phyloP scores from a whole-genome alignment of 2,888 invertebrate species.

The Danaus chrysippus region DNA sequence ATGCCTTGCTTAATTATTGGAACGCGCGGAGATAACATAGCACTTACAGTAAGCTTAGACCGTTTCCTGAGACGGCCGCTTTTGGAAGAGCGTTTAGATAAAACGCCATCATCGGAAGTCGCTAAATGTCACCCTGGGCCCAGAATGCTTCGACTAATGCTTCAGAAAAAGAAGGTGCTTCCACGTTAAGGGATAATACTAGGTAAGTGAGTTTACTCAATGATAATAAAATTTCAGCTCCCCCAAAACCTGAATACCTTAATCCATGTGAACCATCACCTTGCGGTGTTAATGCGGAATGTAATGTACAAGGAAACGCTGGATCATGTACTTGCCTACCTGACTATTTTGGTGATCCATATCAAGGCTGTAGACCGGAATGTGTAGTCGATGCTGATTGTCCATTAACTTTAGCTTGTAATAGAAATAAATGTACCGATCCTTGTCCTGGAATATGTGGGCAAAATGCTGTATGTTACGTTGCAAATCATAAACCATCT shows the following conservation, averaged over 20 bases:
- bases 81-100: slow-evolving; percentile 71
- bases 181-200: slow-evolving; percentile 59
- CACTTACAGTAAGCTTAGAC: slow-evolving; percentile 79
- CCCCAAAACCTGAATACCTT: slow-evolving; percentile 64
- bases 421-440: slow-evolving; percentile 82
- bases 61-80: slow-evolving; percentile 68
- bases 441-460: slow-evolving; percentile 85
- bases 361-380: slow-evolving; percentile 85
- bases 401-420: slow-evolving; percentile 80
- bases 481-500: slow-evolving; percentile 82
- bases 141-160: slow-evolving; percentile 78
- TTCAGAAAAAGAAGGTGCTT: slow-evolving; percentile 75
- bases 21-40: slow-evolving; percentile 78
- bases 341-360: slow-evolving; percentile 87
- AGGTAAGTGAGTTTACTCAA: slow-evolving; percentile 65
- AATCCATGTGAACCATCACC: slow-evolving; percentile 82
- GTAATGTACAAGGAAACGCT: slow-evolving; percentile 84
- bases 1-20: slow-evolving; percentile 75
- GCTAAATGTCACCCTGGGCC: slow-evolving; percentile 70
- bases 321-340: slow-evolving; percentile 85
- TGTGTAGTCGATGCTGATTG: slow-evolving; percentile 83
- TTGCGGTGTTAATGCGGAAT: slow-evolving; percentile 86
- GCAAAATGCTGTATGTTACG: slow-evolving; percentile 82
- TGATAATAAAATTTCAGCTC: slow-evolving; percentile 68
- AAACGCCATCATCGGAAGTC: slow-evolving; percentile 65